Evolutionary conservation across 2,888 invertebrate species (phyloP), one percentile per base, ranked within the genome.

Genomic region (Andrena marginata): DNA sequence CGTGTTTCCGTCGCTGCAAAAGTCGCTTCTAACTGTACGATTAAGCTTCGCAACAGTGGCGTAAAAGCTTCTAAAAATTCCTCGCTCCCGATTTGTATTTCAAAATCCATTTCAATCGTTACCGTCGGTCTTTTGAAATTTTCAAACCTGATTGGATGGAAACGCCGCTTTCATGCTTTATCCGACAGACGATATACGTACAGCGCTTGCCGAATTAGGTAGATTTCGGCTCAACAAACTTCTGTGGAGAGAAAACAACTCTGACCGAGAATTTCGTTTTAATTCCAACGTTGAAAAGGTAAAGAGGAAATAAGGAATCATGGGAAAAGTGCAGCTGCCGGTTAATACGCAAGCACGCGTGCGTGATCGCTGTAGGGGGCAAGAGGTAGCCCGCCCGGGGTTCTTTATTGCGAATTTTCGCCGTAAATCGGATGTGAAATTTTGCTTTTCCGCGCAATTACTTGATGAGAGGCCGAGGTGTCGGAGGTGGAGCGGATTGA

Each of bases 371-470:
- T n/a, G 2, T 10, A 20, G 20, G 10, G 20, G 7, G n/a, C 10
- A 48, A 48, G 33, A 63, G 33, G 20, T 35, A 54, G 48, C 59
- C 13, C 35, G 10, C 29, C 20, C 10, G n/a, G 13, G 20, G 26
- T 49, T 31, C 20, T 51, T 68, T 59, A 79, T 62, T 60, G 70
- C 64, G 69, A 68, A 80, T 82, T 65, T 72, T 64, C 76, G 6
- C 8, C 42, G 85, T 70, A 87, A 87, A 85, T 86, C 77, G 85
- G 77, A 87, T 73, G 87, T 78, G 68, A 85, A 85, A 86, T 87
- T 87, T 81, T 73, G 70, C 86, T 81, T 69, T 82, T 86, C 82
- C 85, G 51, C 70, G 85, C 78, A 78, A 87, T 86, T 86, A 78
- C 87, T 85, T 71, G 77, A 62, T 10, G 69, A 77, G 64, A 67